A percentile compares a stretch with the other conserved stretches of the same genome.
phyloP scores from a whole-genome alignment of 1,140 invertebrate genomes.

The Cydia fagiglandana region DNA sequence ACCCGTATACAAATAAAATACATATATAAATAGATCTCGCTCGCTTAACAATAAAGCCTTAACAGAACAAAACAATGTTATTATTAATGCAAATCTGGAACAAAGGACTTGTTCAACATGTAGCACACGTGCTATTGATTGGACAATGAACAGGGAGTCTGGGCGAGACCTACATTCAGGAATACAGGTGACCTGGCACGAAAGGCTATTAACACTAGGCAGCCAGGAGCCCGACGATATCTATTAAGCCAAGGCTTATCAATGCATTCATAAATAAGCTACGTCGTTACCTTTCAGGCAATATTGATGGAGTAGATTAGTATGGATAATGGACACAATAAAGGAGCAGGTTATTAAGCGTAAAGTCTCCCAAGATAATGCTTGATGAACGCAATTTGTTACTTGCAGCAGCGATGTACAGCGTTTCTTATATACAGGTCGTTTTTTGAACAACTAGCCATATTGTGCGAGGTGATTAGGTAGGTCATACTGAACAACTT shows the following conservation, averaged over 20 bases:
- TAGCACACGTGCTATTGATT: slow-evolving; percentile 42
- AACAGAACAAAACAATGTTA: not conserved
- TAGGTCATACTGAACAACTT: too few species aligned
- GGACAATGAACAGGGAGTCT: slow-evolving; percentile 42
- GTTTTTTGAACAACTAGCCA: too few species aligned
- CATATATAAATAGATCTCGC: too few species aligned
- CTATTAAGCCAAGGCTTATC: slow-evolving; percentile 7
- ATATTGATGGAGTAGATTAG: not conserved
- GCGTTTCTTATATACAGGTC: not conserved
- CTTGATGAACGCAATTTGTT: not conserved
- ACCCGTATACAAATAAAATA: too few species aligned
- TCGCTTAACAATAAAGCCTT: not conserved
- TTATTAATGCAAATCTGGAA: not conserved
- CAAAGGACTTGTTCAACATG: slow-evolving; percentile 22
- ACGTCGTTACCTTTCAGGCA: not conserved
- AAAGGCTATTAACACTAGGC: slow-evolving; percentile 44
- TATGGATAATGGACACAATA: slow-evolving; percentile 1
- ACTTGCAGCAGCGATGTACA: not conserved
- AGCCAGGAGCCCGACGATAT: slow-evolving; percentile 30
- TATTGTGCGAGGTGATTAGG: too few species aligned
- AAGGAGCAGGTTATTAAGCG: slow-evolving; percentile 2
- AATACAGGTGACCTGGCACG: slow-evolving; percentile 45
- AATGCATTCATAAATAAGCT: slow-evolving; percentile 9
- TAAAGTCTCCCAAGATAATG: not conserved
- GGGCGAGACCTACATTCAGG: slow-evolving; percentile 46